Evolutionary conservation across 1,140 invertebrate genomes (phyloP).

Genomic region (Lucilia cuprina): DNA sequence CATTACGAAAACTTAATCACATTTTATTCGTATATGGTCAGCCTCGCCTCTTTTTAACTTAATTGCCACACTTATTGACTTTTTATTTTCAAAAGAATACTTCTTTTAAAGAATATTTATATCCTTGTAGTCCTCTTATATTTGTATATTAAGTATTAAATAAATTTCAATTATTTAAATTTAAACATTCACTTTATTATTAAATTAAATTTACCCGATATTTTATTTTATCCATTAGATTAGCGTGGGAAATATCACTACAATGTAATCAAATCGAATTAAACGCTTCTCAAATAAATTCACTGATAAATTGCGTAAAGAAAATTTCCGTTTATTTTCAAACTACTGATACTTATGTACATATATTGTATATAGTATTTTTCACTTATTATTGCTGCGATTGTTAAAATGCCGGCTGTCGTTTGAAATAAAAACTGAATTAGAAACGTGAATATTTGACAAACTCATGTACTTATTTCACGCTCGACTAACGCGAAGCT

Average conservation of each 20-base stretch:
- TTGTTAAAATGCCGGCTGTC: background rate
- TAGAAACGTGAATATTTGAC: background rate
- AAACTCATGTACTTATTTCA: background rate
- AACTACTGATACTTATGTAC: background rate
- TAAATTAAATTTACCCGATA: slow-evolving; percentile 38
- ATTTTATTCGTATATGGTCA: too few species aligned
- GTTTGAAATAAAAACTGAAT: background rate
- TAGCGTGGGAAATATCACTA: background rate
- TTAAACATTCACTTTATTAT: too few species aligned
- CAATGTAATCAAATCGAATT: background rate
- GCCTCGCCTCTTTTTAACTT: too few species aligned
- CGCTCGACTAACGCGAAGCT: background rate
- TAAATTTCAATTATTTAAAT: too few species aligned
- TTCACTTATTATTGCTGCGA: background rate
- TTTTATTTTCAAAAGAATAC: too few species aligned
- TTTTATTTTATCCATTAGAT: slow-evolving; percentile 36
- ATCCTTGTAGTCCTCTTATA: too few species aligned
- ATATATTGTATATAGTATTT: too few species aligned
- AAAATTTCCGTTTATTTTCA: background rate
- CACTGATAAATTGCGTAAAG: background rate
- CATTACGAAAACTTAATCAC: too few species aligned
- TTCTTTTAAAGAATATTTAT: too few species aligned
- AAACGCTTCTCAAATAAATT: slow-evolving; percentile 24
- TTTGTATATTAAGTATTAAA: too few species aligned
- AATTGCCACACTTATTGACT: too few species aligned